phyloP scores from a whole-genome alignment of 2,888 invertebrate species.

The Ferrisia virgata region DNA sequence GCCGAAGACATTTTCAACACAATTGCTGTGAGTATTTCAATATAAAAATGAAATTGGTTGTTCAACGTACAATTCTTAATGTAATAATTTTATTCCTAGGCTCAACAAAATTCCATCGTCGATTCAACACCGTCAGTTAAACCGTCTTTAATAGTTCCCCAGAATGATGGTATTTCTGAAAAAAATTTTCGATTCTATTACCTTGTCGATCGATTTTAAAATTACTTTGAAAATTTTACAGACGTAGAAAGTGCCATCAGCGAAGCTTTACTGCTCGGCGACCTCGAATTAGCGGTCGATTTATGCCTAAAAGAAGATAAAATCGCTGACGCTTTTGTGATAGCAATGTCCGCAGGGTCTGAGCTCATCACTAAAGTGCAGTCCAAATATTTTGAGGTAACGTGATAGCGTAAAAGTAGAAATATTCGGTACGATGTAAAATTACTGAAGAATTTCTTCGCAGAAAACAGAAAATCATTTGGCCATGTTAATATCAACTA shows the following conservation, averaged over 20 bases:
- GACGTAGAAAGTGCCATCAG: constrained; percentile 77
- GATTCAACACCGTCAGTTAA: background rate
- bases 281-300: constrained; percentile 83
- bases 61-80: background rate
- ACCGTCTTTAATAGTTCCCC: constrained; percentile 40
- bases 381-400: constrained; percentile 59
- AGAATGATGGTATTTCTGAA: constrained; percentile 19
- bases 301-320: constrained; percentile 76
- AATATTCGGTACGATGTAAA: background rate
- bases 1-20: constrained; percentile 23
- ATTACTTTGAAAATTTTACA: constrained; percentile 16
- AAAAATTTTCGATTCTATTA: background rate
- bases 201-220: background rate
- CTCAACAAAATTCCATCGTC: background rate
- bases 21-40: background rate
- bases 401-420: constrained; percentile 46
- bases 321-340: constrained; percentile 81
- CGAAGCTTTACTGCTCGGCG: constrained; percentile 79
- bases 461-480: constrained; percentile 51
- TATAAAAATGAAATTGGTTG: background rate
- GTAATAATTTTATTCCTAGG: background rate
- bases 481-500: constrained; percentile 69
- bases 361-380: constrained; percentile 57
- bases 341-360: constrained; percentile 68
- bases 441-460: background rate